A percentile compares a stretch with the other conserved stretches of the same genome.
phyloP scores from a whole-genome alignment of 2,888 invertebrate species.

The Meghimatium bilineatum region DNA sequence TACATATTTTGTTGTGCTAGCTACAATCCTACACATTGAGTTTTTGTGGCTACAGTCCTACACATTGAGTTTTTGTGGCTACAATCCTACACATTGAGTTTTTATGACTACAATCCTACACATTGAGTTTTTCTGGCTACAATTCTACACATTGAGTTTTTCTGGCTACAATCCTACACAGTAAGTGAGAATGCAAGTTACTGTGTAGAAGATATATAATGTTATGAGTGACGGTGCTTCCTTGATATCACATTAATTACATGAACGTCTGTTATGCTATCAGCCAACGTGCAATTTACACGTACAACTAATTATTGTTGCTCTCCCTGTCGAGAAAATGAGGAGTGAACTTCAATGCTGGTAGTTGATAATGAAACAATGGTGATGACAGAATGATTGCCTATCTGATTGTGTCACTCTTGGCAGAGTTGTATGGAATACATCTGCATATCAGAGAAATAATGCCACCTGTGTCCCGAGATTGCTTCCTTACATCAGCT shows the following conservation, averaged over 20 bases:
- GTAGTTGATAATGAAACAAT: background rate
- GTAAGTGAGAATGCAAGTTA: no score
- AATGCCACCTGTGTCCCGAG: background rate
- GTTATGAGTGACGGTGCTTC: no score
- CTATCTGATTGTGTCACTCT: background rate
- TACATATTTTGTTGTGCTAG: no score
- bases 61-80: no score
- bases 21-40: no score
- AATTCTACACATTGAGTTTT: no score
- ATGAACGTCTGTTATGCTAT: background rate
- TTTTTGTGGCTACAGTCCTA: no score
- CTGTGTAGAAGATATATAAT: background rate
- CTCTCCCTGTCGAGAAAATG: background rate
- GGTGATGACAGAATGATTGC: constrained; percentile 3
- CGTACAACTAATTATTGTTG: background rate
- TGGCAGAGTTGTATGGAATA: background rate
- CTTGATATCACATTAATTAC: background rate
- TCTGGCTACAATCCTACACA: no score
- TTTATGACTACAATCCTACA: no score
- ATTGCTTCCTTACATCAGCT: background rate
- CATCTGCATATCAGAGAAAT: background rate
- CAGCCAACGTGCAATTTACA: no score
- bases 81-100: no score
- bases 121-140: no score
- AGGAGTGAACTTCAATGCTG: background rate